A percentile compares a stretch with the other conserved stretches of the same genome.
phyloP scores from a whole-genome alignment of 2,888 invertebrate species.

The Drosophila emarginata region DNA sequence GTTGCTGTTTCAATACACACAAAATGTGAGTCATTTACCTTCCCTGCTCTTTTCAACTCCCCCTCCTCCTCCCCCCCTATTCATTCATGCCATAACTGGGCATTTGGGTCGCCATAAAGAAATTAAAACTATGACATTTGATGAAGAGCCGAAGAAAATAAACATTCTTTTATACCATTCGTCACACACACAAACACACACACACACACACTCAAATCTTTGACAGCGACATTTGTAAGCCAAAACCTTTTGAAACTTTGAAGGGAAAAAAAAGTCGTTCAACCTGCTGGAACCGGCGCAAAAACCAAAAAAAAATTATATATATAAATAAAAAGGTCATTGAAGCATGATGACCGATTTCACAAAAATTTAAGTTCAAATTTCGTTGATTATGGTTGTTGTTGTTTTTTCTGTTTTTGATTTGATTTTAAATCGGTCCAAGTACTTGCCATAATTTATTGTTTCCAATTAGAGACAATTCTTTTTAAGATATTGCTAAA shows the following conservation, averaged over 20 bases:
- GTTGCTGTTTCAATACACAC: slow-evolving; percentile 36
- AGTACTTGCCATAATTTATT: slow-evolving; percentile 42
- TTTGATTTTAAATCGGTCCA: background rate
- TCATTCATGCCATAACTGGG: slow-evolving; percentile 24
- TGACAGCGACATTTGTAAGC: slow-evolving; percentile 41
- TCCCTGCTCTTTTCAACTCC: no score
- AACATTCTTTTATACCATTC: slow-evolving; percentile 50
- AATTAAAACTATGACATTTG: slow-evolving; percentile 46
- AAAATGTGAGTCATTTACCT: slow-evolving; percentile 40
- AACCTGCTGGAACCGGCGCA: slow-evolving; percentile 44
- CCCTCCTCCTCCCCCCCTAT: no score
- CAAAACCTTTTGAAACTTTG: slow-evolving; percentile 34
- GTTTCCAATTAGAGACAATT: slow-evolving; percentile 60
- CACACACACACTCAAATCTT: background rate
- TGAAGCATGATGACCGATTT: slow-evolving; percentile 51
- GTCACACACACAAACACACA: slow-evolving; percentile 32
- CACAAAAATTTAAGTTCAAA: slow-evolving; percentile 1
- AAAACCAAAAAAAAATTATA: background rate
- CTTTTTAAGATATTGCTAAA: slow-evolving; percentile 37
- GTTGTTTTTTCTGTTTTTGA: background rate
- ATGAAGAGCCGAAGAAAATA: slow-evolving; percentile 30
- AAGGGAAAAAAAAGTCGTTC: slow-evolving; percentile 46
- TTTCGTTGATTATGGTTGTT: background rate
- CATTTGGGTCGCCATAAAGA: slow-evolving; percentile 40
- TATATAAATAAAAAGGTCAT: slow-evolving; percentile 45